Base-by-base conservation (phyloP, 2,113 vertebrate species). In the Mirza zaza region DNA sequence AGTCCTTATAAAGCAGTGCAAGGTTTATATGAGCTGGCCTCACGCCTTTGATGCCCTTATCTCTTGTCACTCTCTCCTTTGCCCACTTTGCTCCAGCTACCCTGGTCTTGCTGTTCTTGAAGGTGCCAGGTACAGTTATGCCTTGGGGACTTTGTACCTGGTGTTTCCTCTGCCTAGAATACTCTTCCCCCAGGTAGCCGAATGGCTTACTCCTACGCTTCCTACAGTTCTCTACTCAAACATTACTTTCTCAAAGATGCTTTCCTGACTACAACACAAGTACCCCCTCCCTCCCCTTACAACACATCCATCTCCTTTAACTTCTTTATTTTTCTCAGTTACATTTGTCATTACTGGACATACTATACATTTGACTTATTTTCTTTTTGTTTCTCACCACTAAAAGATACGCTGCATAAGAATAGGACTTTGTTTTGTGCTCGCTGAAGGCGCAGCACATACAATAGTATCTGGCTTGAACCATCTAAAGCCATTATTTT, bases 401-500 rank as follows among this genome's bases (percentile, higher is more conserved):
- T 59, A n/a, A 82, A 48, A 18, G 13, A 6, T 77, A 83, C 45
- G 13, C 42, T 75, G 45, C 23, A 48, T 79, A 50, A 91, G n/a
- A 67, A 50, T 10, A 61, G 6, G n/a, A 68, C 36, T 91, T 80
- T 17, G 34, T 89, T 92, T 77, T 59, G 11, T 89, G 93, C 61
- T 87, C 77, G 11, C 39, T 79, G 63, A 77, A 77, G 76, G 39
- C 45, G 55, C 17, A 59, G 36, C 7, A 90, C 27, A 25, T 91
- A 61, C 32, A 34, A n/a, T 45, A 48, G n/a, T 52, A 8, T 88
- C 65, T 67, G 83, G 50, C 21, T 45, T 90, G 42, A 87, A 48
- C 18, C 42, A 67, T 65, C 57, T 39, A 39, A 96, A 92, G 68
- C 27, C 20, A 45, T 61, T 70, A 27, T 87, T 87, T 97, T 96